phyloP scores from a whole-genome alignment of 2,888 invertebrate species.

The Zaprionus bogoriensis region DNA sequence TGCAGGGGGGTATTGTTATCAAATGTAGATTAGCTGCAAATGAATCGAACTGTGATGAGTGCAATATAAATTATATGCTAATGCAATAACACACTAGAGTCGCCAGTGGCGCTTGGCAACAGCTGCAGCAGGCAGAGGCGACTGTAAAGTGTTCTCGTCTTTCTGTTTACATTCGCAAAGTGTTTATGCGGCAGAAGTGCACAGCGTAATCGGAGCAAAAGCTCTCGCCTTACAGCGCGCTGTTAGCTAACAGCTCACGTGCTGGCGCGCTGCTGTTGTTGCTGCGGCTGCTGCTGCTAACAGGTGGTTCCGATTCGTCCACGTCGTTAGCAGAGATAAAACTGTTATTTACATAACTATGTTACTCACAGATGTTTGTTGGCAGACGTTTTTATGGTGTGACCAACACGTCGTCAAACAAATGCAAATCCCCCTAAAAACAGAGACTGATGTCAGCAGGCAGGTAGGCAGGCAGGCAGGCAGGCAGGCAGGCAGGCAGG shows the following conservation, averaged over 20 bases:
- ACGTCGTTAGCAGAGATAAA: constrained; percentile 41
- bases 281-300: constrained; percentile 40
- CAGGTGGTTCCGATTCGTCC: constrained; percentile 52
- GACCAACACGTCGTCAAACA: constrained; percentile 52
- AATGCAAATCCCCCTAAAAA: constrained; percentile 1
- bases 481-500: not conserved
- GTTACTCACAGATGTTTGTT: constrained; percentile 53
- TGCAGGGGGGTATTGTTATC: not conserved
- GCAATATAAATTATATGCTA: constrained; percentile 2
- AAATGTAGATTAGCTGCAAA: not conserved
- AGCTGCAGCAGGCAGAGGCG: not conserved
- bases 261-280: too few relatives aligned
- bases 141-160: not conserved
- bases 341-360: constrained; percentile 34
- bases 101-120: constrained; percentile 12
- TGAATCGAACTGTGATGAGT: not conserved
- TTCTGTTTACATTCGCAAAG: constrained; percentile 1
- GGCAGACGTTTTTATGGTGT: constrained; percentile 58
- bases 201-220: constrained; percentile 5
- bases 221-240: constrained; percentile 29
- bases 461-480: too few relatives aligned
- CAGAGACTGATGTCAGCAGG: constrained; percentile 19
- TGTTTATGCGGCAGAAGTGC: constrained; percentile 1
- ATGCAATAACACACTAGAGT: constrained; percentile 2
- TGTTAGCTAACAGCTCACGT: constrained; percentile 27